Percentiles rank a stretch among this genome's conserved stretches.
Conservation (phyloP, 2,888 invertebrate species). For the Adela reaumurella region DNA sequence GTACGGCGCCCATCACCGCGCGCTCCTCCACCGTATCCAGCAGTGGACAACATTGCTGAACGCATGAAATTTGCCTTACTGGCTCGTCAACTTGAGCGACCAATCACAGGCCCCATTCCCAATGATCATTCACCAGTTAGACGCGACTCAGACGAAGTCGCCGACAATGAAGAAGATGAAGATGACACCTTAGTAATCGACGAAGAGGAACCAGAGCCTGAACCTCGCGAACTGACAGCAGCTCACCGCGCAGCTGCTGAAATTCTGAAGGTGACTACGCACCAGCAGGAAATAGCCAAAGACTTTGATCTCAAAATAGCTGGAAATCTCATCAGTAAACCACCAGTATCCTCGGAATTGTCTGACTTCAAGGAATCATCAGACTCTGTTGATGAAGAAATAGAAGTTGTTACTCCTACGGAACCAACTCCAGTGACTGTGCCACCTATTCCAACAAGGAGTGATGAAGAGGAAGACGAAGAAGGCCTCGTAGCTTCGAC, state of each 20-base stretch:
- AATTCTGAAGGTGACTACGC: conserved; percentile 52
- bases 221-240: conserved; percentile 25
- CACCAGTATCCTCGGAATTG: conserved; percentile 14
- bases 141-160: conserved; percentile 54
- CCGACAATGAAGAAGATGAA: conserved; percentile 62
- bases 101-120: conserved; percentile 18
- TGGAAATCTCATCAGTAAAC: conserved; percentile 56
- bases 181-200: conserved; percentile 68
- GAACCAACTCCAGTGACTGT: conserved; percentile 75
- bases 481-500: conserved; percentile 77
- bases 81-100: conserved; percentile 71
- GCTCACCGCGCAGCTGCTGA: conserved; percentile 58
- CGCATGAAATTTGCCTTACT: conserved; percentile 70
- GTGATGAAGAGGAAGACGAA: conserved; percentile 68
- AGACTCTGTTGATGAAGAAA: conserved; percentile 21
- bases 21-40: conserved; percentile 37
- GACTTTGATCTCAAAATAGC: conserved; percentile 54
- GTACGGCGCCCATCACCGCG: conserved; percentile 62
- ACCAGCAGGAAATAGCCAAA: conserved; percentile 41
- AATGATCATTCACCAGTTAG: conserved; percentile 28
- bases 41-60: conserved; percentile 29
- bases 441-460: conserved; percentile 57
- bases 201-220: conserved; percentile 45
- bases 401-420: conserved; percentile 59
- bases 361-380: conserved; percentile 15